These are phyloP conservation scores for Solea senegalensis DNA, from an alignment of 2,113 vertebrate species.

Conservation along the genomic window DNA sequence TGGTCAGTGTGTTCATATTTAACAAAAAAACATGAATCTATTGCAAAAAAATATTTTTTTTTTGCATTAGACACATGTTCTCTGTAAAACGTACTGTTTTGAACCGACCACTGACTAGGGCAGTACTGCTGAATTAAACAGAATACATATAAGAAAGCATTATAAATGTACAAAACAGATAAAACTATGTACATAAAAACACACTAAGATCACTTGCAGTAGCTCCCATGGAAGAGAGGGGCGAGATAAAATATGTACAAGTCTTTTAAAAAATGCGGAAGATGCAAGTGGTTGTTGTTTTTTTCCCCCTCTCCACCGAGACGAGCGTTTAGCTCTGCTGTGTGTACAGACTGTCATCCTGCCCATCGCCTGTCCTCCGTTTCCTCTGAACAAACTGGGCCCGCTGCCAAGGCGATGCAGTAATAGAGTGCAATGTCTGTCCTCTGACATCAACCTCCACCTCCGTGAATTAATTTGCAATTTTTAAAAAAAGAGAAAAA, in stretches of 20 bases:
- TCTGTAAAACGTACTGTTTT: not conserved
- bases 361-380: not conserved
- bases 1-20: not conserved
- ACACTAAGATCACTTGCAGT: not conserved
- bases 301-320: not conserved
- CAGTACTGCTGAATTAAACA: not conserved
- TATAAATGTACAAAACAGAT: conserved; percentile 10
- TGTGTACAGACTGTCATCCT: not conserved
- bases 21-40: not conserved
- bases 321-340: conserved; percentile 18
- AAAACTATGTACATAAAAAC: conserved; percentile 59
- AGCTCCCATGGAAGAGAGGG: not conserved
- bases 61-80: not conserved
- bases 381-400: conserved; percentile 81
- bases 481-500: not conserved
- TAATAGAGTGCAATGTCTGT: not conserved
- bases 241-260: conserved; percentile 66
- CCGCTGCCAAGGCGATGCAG: not conserved
- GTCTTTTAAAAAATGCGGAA: conserved; percentile 37
- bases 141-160: conserved; percentile 22
- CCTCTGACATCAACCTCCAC: not conserved
- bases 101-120: not conserved
- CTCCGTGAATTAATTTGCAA: not conserved
- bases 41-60: not conserved
- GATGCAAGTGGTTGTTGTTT: conserved; percentile 8